A percentile compares a stretch with the other conserved stretches of the same genome.
phyloP scores from a whole-genome alignment of 2,888 invertebrate genomes.

The Fissipunctia ypsillon region DNA sequence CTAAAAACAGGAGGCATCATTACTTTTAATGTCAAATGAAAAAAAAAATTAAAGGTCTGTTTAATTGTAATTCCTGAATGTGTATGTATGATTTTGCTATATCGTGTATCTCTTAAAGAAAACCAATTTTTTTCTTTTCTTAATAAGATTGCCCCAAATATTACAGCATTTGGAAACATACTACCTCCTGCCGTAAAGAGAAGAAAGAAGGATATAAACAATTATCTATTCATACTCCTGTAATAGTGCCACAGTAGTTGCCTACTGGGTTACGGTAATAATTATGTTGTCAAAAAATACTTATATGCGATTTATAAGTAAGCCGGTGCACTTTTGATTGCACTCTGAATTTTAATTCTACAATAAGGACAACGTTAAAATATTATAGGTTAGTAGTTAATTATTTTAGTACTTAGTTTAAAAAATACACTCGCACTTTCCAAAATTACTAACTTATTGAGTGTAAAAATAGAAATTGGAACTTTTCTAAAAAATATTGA shows the following conservation, averaged over 20 bases:
- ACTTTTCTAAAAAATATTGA: neutral
- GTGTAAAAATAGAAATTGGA: neutral
- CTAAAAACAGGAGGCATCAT: neutral
- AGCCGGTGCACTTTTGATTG: neutral
- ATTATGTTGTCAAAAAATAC: conserved; percentile 2
- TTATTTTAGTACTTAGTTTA: neutral
- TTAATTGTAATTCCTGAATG: neutral
- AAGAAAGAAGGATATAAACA: neutral
- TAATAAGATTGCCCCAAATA: neutral
- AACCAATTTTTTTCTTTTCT: neutral
- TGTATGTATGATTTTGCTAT: neutral
- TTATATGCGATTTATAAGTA: conserved; percentile 7
- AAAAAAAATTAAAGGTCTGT: neutral
- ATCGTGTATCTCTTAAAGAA: neutral
- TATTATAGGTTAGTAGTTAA: neutral
- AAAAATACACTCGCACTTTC: neutral
- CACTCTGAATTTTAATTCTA: neutral
- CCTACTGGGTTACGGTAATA: neutral
- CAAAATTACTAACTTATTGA: neutral
- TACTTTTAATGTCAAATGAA: neutral
- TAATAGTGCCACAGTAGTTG: neutral
- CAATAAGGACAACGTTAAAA: neutral
- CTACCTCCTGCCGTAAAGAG: neutral
- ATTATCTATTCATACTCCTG: neutral
- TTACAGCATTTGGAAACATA: neutral